Percentiles rank a stretch among this genome's conserved stretches.
phyloP scores from a whole-genome alignment of 1,140 invertebrate genomes.

The Ceratitis capitata region DNA sequence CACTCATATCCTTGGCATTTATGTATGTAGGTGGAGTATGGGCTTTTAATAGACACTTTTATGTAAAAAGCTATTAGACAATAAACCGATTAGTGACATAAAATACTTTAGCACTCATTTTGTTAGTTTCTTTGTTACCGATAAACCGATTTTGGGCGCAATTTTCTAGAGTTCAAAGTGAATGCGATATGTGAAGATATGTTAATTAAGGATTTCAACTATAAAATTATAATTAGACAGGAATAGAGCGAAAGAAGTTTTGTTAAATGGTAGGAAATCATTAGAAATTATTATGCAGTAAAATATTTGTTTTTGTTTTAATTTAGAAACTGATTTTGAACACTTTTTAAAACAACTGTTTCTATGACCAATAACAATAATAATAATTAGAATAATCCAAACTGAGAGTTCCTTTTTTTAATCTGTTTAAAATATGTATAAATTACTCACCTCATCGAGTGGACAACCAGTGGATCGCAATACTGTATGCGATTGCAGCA shows the following conservation, averaged over 20 bases:
- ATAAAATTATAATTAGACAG: not conserved
- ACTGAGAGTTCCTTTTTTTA: too few species aligned
- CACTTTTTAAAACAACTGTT: too few species aligned
- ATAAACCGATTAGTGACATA: slow-evolving; percentile 1
- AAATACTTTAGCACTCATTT: not conserved
- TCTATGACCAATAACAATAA: too few species aligned
- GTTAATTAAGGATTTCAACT: not conserved
- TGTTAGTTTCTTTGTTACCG: not conserved
- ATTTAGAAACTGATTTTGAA: too few species aligned
- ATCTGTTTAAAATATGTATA: not conserved
- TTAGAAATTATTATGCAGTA: too few species aligned
- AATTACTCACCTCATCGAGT: slow-evolving; percentile 83
- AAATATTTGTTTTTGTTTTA: too few species aligned
- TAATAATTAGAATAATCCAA: too few species aligned
- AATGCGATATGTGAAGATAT: not conserved
- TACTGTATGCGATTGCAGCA: slow-evolving; percentile 87
- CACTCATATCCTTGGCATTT: not conserved
- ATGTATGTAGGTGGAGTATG: not conserved
- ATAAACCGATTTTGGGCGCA: not conserved
- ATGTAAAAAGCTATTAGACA: not conserved
- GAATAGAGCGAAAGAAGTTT: too few species aligned
- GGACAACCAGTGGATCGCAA: slow-evolving; percentile 90
- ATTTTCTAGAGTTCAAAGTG: not conserved
- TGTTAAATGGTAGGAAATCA: too few species aligned
- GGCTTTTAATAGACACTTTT: not conserved